Percentiles rank a stretch among this genome's conserved stretches.
These are phyloP conservation scores for Ypsolopha scabrella DNA, from an alignment of 2,888 invertebrate genomes.

Conservation along the genomic window DNA sequence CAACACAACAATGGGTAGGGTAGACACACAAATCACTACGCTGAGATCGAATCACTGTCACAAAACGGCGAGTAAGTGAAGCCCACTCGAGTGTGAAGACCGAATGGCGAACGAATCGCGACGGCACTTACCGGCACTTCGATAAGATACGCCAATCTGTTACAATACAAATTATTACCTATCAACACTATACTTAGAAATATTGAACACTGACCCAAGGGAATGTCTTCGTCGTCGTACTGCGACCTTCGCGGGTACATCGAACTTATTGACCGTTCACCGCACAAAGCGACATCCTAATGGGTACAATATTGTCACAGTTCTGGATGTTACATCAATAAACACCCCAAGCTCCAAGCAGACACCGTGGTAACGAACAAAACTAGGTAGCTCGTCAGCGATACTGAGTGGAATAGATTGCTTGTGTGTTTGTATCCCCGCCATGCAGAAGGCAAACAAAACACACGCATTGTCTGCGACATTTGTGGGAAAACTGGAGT, in stretches of 20 bases:
- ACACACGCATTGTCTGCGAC: conserved; percentile 49
- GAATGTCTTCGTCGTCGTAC: too few relatives aligned
- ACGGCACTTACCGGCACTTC: not conserved
- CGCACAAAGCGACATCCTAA: too few relatives aligned
- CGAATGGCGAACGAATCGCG: not conserved
- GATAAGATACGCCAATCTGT: not conserved
- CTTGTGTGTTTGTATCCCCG: conserved; percentile 12
- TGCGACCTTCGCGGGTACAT: too few relatives aligned
- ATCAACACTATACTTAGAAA: not conserved
- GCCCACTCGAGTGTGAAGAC: not conserved
- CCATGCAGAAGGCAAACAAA: conserved; percentile 41
- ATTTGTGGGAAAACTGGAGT: conserved; percentile 54
- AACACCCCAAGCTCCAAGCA: not conserved
- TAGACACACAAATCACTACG: too few relatives aligned
- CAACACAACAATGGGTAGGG: too few relatives aligned
- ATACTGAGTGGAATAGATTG: not conserved
- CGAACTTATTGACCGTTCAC: too few relatives aligned
- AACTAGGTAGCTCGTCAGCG: not conserved
- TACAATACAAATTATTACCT: not conserved
- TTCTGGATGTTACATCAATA: not conserved
- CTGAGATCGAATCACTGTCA: too few relatives aligned
- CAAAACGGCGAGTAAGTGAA: too few relatives aligned
- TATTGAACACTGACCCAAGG: too few relatives aligned
- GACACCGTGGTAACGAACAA: not conserved
- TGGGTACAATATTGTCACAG: not conserved